Evolutionary conservation across 2,113 vertebrate species (phyloP).

Genomic region (Rhea pennata): DNA sequence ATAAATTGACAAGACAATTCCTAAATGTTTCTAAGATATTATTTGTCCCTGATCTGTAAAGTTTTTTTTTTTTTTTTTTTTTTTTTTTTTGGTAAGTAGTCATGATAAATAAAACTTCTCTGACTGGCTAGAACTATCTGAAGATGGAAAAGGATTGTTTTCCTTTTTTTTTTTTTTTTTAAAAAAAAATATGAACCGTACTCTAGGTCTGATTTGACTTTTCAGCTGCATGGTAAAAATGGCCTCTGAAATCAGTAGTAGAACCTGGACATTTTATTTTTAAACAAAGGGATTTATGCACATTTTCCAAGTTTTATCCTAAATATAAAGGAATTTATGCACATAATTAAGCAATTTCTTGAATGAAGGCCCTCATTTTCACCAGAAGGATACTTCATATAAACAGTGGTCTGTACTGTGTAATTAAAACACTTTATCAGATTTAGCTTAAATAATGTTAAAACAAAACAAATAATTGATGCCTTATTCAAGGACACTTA

Average conservation of each 20-base stretch:
- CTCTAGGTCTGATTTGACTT: background rate
- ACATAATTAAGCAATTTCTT: conserved; percentile 53
- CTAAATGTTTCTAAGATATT: background rate
- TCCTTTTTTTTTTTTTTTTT: background rate
- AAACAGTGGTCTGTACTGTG: conserved; percentile 24
- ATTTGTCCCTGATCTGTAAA: background rate
- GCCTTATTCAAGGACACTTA: conserved; percentile 23
- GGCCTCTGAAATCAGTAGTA: background rate
- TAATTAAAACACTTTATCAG: conserved; percentile 53
- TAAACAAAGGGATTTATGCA: background rate
- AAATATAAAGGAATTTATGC: conserved; percentile 30
- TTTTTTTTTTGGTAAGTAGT: background rate
- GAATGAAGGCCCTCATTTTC: conserved; percentile 42
- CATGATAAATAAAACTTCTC: no score
- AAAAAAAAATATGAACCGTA: background rate
- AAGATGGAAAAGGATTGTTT: background rate
- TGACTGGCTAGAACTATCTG: background rate
- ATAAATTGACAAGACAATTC: background rate
- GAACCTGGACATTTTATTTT: background rate
- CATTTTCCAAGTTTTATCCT: background rate
- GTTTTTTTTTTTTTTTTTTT: no score
- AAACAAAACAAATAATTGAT: conserved; percentile 50
- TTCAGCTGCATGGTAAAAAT: background rate
- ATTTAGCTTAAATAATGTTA: conserved; percentile 64
- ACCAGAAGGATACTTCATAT: conserved; percentile 32